Evolutionary conservation across 2,888 invertebrate genomes (phyloP).

Genomic region (Trichogramma dendrolimi): DNA sequence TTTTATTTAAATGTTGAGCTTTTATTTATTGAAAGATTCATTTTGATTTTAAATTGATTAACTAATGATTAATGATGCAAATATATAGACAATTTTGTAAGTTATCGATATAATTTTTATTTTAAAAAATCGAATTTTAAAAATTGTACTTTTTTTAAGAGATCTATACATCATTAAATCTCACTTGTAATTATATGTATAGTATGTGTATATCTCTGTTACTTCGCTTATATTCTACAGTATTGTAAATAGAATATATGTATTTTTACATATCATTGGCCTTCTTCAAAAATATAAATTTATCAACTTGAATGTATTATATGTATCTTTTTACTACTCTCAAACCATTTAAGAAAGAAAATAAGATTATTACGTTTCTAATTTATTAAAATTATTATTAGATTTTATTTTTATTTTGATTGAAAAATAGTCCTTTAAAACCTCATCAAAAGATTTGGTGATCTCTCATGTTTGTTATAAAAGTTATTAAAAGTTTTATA

Average conservation of each 20-base stretch:
- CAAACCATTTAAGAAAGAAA: background rate
- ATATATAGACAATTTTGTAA: too few relatives aligned
- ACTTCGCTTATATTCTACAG: constrained; percentile 49
- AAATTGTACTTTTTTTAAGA: constrained; percentile 3
- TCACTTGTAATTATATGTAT: constrained; percentile 47
- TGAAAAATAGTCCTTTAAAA: too few relatives aligned
- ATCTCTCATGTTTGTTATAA: too few relatives aligned
- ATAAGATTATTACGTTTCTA: background rate
- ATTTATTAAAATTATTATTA: too few relatives aligned
- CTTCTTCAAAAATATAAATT: constrained; percentile 48
- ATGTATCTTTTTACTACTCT: constrained; percentile 19
- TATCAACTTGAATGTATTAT: constrained; percentile 36
- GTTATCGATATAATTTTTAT: too few relatives aligned
- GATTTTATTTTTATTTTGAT: too few relatives aligned
- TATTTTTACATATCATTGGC: constrained; percentile 53
- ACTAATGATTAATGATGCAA: too few relatives aligned
- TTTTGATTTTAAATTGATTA: too few relatives aligned
- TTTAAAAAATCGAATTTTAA: too few relatives aligned
- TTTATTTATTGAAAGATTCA: too few relatives aligned
- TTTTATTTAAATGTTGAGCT: constrained; percentile 15
- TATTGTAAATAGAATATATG: constrained; percentile 51
- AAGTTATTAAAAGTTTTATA: too few relatives aligned
- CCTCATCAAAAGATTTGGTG: too few relatives aligned
- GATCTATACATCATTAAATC: constrained; percentile 28
- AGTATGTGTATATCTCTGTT: constrained; percentile 52